These are phyloP conservation scores for Melanargia galathea DNA, from an alignment of 2,888 invertebrate species.

Conservation along the genomic window DNA sequence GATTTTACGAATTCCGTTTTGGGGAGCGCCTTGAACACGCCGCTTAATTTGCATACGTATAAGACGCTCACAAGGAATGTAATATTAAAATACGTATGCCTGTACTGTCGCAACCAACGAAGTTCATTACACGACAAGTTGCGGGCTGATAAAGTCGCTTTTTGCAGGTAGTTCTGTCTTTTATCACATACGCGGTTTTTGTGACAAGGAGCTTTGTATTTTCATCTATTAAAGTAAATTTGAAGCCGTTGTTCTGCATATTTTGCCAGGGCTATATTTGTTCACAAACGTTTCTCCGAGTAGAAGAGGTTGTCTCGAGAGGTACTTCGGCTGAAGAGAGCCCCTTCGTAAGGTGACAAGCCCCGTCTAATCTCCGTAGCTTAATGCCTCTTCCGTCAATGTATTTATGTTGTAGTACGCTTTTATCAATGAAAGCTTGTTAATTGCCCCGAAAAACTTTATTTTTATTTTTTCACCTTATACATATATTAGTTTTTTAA, in stretches of 20 bases:
- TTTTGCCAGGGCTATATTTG: constrained; percentile 69
- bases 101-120: constrained; percentile 37
- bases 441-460: constrained; percentile 3
- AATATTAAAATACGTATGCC: constrained; percentile 41
- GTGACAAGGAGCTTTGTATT: constrained; percentile 30
- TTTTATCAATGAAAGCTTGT: constrained; percentile 18
- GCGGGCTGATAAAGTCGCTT: constrained; percentile 35
- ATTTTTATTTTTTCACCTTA: neutral
- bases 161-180: constrained; percentile 32
- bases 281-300: constrained; percentile 60
- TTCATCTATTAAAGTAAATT: constrained; percentile 47
- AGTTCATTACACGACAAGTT: constrained; percentile 41
- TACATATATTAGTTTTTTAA: neutral
- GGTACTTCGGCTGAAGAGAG: constrained; percentile 59
- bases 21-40: constrained; percentile 37
- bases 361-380: constrained; percentile 69
- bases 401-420: constrained; percentile 27
- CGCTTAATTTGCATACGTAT: constrained; percentile 42
- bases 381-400: constrained; percentile 60
- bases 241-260: constrained; percentile 58
- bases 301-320: constrained; percentile 69
- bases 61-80: constrained; percentile 42
- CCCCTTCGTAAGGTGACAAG: constrained; percentile 67
- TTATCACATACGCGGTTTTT: constrained; percentile 26
- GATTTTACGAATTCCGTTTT: constrained; percentile 40